A percentile compares a stretch with the other conserved stretches of the same genome.
Conservation (phyloP, 2,113 vertebrate species). For the Bungarus multicinctus region DNA sequence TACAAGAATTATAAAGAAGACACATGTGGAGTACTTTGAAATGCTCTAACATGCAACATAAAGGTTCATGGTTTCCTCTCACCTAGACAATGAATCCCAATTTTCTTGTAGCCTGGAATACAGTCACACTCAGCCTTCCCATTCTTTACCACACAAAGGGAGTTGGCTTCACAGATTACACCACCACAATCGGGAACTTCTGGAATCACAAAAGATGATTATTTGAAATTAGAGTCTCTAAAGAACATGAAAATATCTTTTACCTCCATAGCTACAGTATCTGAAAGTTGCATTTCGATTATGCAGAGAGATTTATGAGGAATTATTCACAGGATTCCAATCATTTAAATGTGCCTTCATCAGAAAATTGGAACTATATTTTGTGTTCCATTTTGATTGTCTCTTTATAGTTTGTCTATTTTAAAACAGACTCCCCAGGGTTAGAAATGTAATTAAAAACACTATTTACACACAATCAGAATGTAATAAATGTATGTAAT, state of each 20-base stretch:
- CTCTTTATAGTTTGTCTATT: not conserved
- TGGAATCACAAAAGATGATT: constrained; percentile 58
- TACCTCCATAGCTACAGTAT: not conserved
- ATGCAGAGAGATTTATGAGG: not conserved
- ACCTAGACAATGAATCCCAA: constrained; percentile 61
- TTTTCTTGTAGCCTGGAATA: constrained; percentile 73
- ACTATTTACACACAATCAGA: not conserved
- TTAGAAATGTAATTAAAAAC: not conserved
- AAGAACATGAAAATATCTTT: not conserved
- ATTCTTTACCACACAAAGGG: constrained; percentile 72
- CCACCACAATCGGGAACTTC: constrained; percentile 74
- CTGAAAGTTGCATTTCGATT: not conserved
- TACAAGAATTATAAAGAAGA: not conserved
- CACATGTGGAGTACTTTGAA: not conserved
- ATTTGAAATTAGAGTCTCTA: not conserved
- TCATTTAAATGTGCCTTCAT: not conserved
- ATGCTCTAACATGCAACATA: not conserved
- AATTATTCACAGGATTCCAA: not conserved
- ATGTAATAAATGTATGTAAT: too few species aligned
- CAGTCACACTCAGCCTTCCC: constrained; percentile 73
- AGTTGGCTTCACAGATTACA: constrained; percentile 68
- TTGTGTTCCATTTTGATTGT: not conserved
- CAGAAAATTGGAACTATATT: not conserved
- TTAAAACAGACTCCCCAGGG: not conserved
- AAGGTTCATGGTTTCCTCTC: constrained; percentile 15